Base-by-base conservation (phyloP, 37 sponge, comb jelly and placozoan species). In the Diacarnus erythraeanus region DNA sequence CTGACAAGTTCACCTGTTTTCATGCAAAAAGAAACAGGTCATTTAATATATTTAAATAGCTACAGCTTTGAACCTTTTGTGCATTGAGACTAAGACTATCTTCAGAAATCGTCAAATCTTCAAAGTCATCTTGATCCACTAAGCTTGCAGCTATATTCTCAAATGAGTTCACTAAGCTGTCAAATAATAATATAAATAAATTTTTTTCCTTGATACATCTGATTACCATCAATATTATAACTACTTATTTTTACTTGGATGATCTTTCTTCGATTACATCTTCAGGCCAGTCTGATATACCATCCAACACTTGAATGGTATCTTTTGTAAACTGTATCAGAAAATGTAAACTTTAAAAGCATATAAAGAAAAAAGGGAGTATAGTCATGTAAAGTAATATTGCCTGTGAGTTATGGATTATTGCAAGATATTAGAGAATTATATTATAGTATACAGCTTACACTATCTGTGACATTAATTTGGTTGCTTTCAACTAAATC, bases 251-350 rank as follows among this genome's bases (percentile, higher is more conserved):
- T 65, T 67, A 86, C 87, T 27, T 37, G 39, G 79, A 74, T 58
- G 65, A 64, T 51, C 43, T 44, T 42, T 63, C 57, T 38, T 43
- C 30, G 12, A 86, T 36, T 37, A 79, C 67, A 10, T 79, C 75
- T 25, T 20, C 34, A 2, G 87, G 87, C 87, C 87, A 86, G 17
- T 74, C 76, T n/a, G 59, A 65, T 17, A 86, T 44, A 33, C 43
- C 41, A 40, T 80, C 69, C 59, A 86, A 51, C 23, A 86, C 51
- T 21, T 34, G 27, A 0, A 80, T 69, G 23, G 75, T 47, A 25
- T 43, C 64, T n/a, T 66, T 33, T 29, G 59, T 69, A 68, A 79
- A 38, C 87, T 86, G n/a, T n/a, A n/a, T n/a, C n/a, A n/a, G n/a
- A n/a, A n/a, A n/a, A n/a, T n/a, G n/a, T n/a, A n/a, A n/a, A n/a